phyloP scores from a whole-genome alignment of 2,113 vertebrate genomes.

The Hippocampus mohnikei region DNA sequence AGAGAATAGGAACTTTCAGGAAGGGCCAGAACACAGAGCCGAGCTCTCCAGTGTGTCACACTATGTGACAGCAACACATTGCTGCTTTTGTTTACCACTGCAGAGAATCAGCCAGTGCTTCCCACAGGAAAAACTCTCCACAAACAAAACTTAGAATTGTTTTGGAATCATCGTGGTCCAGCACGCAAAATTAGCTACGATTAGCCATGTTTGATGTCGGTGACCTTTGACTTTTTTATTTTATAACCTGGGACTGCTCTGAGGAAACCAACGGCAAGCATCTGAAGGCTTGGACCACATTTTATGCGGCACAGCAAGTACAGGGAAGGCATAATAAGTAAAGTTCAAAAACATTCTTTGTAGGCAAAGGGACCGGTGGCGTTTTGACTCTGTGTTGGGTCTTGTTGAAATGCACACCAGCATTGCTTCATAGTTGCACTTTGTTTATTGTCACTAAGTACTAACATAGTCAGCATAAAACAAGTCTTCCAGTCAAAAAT shows the following conservation, averaged over 20 bases:
- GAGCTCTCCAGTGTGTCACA: constrained; percentile 32
- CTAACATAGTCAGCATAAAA: no score
- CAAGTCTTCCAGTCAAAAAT: no score
- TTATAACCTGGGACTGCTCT: constrained; percentile 15
- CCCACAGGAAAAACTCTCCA: constrained; percentile 16
- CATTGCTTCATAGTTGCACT: no score
- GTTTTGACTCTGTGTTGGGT: no score
- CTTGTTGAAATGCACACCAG: no score
- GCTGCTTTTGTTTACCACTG: constrained; percentile 47
- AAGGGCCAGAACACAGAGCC: constrained; percentile 43
- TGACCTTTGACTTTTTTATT: constrained; percentile 11
- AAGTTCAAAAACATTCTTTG: no score
- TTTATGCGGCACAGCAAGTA: no score
- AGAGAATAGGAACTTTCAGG: constrained; percentile 68
- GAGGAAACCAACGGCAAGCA: neutral
- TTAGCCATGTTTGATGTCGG: constrained; percentile 16
- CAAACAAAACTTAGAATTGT: constrained; percentile 44
- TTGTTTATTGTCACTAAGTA: no score
- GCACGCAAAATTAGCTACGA: constrained; percentile 2
- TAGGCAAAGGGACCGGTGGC: no score
- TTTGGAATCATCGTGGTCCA: constrained; percentile 12
- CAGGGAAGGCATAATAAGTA: no score
- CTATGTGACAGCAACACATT: constrained; percentile 54
- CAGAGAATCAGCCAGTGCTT: constrained; percentile 37
- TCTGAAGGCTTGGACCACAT: no score